A percentile compares a stretch with the other conserved stretches of the same genome.
phyloP scores from a whole-genome alignment of 2,113 vertebrate species.

The Boleophthalmus pectinirostris region DNA sequence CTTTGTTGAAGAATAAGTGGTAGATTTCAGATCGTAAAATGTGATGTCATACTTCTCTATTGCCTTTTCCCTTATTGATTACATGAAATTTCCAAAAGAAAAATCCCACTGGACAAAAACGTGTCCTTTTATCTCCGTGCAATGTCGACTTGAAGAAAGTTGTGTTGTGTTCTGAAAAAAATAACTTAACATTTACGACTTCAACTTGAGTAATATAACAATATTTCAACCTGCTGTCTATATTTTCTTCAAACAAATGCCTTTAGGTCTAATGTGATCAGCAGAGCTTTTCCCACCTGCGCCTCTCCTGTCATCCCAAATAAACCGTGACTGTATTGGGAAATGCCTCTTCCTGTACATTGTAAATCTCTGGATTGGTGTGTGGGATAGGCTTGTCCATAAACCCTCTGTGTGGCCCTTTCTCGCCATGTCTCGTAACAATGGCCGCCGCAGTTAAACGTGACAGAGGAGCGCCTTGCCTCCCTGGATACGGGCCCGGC shows the following conservation, averaged over 20 bases:
- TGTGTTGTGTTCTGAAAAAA: no score
- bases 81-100: no score
- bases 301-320: slow-evolving; percentile 20
- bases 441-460: slow-evolving; percentile 55
- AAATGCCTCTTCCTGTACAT: slow-evolving; percentile 11
- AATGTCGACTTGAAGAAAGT: no score
- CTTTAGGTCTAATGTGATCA: background rate
- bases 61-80: no score
- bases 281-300: background rate
- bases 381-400: slow-evolving; percentile 43
- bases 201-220: no score
- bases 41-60: no score
- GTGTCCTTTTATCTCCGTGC: no score
- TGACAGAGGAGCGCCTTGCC: slow-evolving; percentile 49
- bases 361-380: slow-evolving; percentile 33
- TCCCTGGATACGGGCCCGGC: slow-evolving; percentile 34
- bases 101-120: no score
- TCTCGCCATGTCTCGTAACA: slow-evolving; percentile 45
- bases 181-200: no score
- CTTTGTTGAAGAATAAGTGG: no score
- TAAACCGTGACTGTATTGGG: slow-evolving; percentile 31
- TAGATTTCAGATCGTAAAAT: no score
- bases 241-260: background rate
- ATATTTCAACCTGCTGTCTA: no score
- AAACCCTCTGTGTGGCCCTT: slow-evolving; percentile 68